Evolutionary conservation across 2,888 invertebrate species (phyloP), one percentile per base, ranked within the genome.

Genomic region (Conus canariensis): DNA sequence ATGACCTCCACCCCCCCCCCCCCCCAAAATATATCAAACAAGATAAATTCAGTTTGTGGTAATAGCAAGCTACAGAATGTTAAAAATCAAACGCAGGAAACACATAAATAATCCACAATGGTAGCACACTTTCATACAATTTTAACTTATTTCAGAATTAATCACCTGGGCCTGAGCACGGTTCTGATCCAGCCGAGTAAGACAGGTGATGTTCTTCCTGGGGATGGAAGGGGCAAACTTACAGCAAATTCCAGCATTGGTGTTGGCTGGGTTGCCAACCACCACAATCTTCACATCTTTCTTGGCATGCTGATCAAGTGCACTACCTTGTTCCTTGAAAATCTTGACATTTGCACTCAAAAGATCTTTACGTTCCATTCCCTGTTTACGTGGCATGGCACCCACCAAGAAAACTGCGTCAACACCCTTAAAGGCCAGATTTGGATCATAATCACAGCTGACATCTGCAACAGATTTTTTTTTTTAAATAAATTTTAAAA

Each of bases 181-280:
- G 97, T 99, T 99, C 96, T 99, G 99, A 97, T 99, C 99, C 88
- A 99, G 97, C 92, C 99, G 97, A 0, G 99, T 99, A 98, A 99
- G 99, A 16, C 99, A 99, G 80, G 98, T 98, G 96, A 99, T 99
- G 96, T 99, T 99, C 96, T 98, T 98, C 94, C 98, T 98, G 30
- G 99, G 99, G 95, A 99, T 99, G 56, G 98, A 98, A 22, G 99
- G 99, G 19, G 97, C 97, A 96, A 99, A 99, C 95, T 98, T 98
- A 19, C 98, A 98, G 96, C 99, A 99, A 93, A 99, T 98, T 87
- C 98, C 97, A 19, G 99, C 99, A 97, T 99, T 99, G 7, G 99
- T 99, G 96, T 99, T 99, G 30, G 99, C 99, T 88, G 99, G 99
- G 96, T 99, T 99, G 82, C 99, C 99, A 93, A 99, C 99, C 74